These are phyloP conservation scores for Phycodurus eques DNA, from an alignment of 2,113 vertebrate genomes.

Conservation along the genomic window DNA sequence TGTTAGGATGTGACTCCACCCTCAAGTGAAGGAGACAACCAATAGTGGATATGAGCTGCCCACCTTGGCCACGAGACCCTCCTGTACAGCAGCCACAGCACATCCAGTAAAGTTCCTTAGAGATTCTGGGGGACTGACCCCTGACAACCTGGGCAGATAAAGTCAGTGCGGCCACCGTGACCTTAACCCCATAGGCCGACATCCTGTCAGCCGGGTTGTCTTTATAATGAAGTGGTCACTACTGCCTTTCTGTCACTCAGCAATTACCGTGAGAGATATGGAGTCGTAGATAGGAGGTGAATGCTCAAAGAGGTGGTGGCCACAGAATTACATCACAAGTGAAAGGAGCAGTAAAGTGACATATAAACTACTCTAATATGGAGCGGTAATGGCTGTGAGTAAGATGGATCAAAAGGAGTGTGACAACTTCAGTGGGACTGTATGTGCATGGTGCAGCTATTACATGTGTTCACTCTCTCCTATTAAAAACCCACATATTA, in stretches of 20 bases:
- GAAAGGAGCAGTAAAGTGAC: slow-evolving; percentile 67
- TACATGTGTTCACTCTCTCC: not conserved
- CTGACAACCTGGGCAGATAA: slow-evolving; percentile 77
- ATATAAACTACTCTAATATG: slow-evolving; percentile 72
- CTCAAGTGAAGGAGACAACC: slow-evolving; percentile 67
- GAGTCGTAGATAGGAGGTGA: slow-evolving; percentile 73
- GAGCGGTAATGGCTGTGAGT: slow-evolving; percentile 62
- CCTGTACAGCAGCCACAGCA: slow-evolving; percentile 45
- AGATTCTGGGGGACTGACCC: slow-evolving; percentile 81
- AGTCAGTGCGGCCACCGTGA: slow-evolving; percentile 81
- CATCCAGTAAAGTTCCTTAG: slow-evolving; percentile 63
- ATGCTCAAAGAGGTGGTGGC: slow-evolving; percentile 77
- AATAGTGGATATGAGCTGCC: slow-evolving; percentile 65
- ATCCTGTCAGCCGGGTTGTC: slow-evolving; percentile 78
- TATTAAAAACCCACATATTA: not conserved
- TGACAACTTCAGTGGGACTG: slow-evolving; percentile 47
- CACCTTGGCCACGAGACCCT: slow-evolving; percentile 53
- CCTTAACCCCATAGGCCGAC: slow-evolving; percentile 66
- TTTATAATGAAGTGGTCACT: slow-evolving; percentile 90
- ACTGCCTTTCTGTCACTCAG: slow-evolving; percentile 96
- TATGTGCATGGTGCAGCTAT: slow-evolving; percentile 6
- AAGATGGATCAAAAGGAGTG: slow-evolving; percentile 59
- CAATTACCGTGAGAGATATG: slow-evolving; percentile 75
- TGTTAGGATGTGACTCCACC: slow-evolving; percentile 5
- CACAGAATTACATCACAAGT: slow-evolving; percentile 69